These are phyloP conservation scores for Mythimna lalbum DNA, from an alignment of 2,888 invertebrate genomes.

Conservation along the genomic window DNA sequence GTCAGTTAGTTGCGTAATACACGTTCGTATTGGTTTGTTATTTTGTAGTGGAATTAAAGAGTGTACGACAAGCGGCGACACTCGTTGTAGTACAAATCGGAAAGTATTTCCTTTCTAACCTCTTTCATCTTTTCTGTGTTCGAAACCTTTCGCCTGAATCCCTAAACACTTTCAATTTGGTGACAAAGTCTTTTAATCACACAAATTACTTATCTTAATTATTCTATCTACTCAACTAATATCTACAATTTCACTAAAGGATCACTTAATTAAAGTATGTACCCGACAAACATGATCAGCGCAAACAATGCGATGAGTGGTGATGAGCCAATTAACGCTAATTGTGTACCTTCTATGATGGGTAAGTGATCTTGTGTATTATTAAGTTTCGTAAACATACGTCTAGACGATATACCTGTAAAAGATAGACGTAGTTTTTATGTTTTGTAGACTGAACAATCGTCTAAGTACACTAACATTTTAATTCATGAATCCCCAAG, in stretches of 20 bases:
- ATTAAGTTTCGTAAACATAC: neutral
- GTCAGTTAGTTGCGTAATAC: too few relatives aligned
- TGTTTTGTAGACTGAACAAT: too few relatives aligned
- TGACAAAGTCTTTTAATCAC: neutral
- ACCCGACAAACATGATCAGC: slow-evolving; percentile 29
- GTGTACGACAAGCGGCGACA: too few relatives aligned
- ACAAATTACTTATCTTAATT: slow-evolving; percentile 9
- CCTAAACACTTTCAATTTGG: neutral
- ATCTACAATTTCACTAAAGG: slow-evolving; percentile 26
- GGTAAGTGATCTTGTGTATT: slow-evolving; percentile 3
- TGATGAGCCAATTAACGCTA: slow-evolving; percentile 53
- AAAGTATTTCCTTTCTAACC: too few relatives aligned
- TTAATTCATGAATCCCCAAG: too few relatives aligned
- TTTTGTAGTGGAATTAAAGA: too few relatives aligned
- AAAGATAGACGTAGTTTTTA: too few relatives aligned
- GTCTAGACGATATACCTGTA: neutral
- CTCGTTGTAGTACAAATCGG: too few relatives aligned
- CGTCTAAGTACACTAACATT: too few relatives aligned
- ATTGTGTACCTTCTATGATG: slow-evolving; percentile 38
- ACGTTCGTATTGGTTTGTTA: too few relatives aligned
- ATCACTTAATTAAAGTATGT: slow-evolving; percentile 41
- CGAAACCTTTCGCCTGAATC: too few relatives aligned
- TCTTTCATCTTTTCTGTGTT: too few relatives aligned
- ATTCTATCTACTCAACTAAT: slow-evolving; percentile 10
- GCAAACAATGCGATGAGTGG: slow-evolving; percentile 32